These are phyloP conservation scores for Forficula auricularia DNA, from an alignment of 1,140 invertebrate genomes.

Conservation along the genomic window DNA sequence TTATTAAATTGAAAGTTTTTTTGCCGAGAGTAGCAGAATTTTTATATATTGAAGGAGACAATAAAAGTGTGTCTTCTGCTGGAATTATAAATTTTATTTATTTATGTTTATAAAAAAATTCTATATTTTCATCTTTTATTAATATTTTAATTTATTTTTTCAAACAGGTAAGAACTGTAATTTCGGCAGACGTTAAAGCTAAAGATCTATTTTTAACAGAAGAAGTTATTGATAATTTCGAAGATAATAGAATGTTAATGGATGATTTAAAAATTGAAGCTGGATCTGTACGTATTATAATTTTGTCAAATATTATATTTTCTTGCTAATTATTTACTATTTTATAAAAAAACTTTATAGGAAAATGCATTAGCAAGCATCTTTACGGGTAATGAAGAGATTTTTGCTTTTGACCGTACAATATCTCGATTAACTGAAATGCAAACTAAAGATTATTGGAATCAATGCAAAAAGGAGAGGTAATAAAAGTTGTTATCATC, in stretches of 20 bases:
- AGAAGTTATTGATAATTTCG: constrained; percentile 30
- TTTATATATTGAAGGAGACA: too few species aligned
- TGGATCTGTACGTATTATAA: constrained; percentile 27
- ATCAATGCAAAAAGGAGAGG: constrained; percentile 47
- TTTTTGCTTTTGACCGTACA: constrained; percentile 91
- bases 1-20: too few species aligned
- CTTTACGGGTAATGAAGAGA: constrained; percentile 92
- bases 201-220: constrained; percentile 55
- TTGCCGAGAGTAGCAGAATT: too few species aligned
- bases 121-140: too few species aligned
- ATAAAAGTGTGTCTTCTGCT: too few species aligned
- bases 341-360: constrained; percentile 25
- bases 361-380: constrained; percentile 58
- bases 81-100: too few species aligned
- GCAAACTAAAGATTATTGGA: constrained; percentile 87
- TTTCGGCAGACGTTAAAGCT: constrained; percentile 57
- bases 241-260: constrained; percentile 75
- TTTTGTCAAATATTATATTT: constrained; percentile 8
- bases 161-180: constrained; percentile 58
- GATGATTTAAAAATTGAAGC: constrained; percentile 72
- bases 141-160: too few species aligned
- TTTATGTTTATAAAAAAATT: too few species aligned
- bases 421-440: constrained; percentile 85
- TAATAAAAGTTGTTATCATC: too few species aligned
- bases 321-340: constrained; percentile 8